Evolutionary conservation across 2,113 vertebrate genomes (phyloP), one percentile per base, ranked within the genome.

Genomic region (Otolemur garnettii): DNA sequence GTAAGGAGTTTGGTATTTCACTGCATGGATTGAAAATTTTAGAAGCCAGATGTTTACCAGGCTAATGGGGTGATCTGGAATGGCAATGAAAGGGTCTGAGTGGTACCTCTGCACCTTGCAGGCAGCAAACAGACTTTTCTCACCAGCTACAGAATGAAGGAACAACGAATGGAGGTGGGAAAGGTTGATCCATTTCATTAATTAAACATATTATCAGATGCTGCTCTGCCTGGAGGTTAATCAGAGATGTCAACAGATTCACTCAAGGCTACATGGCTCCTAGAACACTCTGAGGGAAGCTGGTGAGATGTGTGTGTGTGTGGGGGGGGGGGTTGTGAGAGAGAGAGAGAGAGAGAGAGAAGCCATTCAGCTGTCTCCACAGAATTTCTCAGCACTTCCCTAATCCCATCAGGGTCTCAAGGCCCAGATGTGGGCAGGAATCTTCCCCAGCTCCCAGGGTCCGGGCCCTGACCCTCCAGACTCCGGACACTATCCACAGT

Each of bases 1-100:
- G 2, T 28, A 22, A 59, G 87, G 80, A 68, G 74, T 21, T 30
- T 1, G 19, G 19, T 24, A 11, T 75, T 74, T 66, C 50, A 26
- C 1, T 4, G 7, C 24, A 17, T 1, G 7, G 38, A 68, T 0
- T 0, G 21, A 42, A 79, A 38, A 24, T 21, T 42, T 77, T 28
- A 57, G 80, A 78, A 78, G 45, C 21, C 64, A 71, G 78, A 86
- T 7, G 35, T 50, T 33, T 10, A 35, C 62, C 66, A 59, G 78
- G 74, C 30, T 4, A 18, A 7, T 15, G 50, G 72, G 35, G 26
- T 15, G 87, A 71, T 92, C 35, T 68, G 22, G 66, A 22, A n/a
- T 26, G 50, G 90, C 64, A 45, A 77, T 1, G 24, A 33, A 45
- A 38, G 62, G 62, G 26, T 78, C 26, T 30, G 2, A 26, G 6